These are phyloP conservation scores for Sorex fumeus DNA, from an alignment of 2,113 vertebrate genomes.

Conservation along the genomic window DNA sequence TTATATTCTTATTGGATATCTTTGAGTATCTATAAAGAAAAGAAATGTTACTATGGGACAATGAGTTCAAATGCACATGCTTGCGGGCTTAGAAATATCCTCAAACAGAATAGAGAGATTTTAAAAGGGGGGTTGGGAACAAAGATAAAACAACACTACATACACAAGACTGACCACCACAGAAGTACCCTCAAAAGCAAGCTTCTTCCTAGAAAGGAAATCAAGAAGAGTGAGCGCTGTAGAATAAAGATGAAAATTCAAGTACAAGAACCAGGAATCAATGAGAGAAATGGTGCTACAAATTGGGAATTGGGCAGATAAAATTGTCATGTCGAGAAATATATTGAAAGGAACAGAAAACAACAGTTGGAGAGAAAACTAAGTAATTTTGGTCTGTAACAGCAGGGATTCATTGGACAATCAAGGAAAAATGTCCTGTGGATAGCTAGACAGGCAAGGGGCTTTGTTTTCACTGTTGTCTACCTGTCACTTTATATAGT, in stretches of 20 bases:
- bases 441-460: not conserved
- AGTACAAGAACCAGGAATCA: not conserved
- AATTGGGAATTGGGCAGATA: slow-evolving; percentile 16
- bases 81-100: not conserved
- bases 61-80: not conserved
- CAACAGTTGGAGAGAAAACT: slow-evolving; percentile 59
- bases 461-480: slow-evolving; percentile 63
- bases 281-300: slow-evolving; percentile 45
- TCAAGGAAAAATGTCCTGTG: slow-evolving; percentile 50
- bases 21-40: not conserved
- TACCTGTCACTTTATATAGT: slow-evolving; percentile 70
- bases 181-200: slow-evolving; percentile 10
- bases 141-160: not conserved
- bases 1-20: not conserved
- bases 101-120: not conserved
- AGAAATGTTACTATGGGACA: not conserved
- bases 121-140: not conserved
- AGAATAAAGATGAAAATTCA: slow-evolving; percentile 42
- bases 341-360: slow-evolving; percentile 36
- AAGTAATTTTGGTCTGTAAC: slow-evolving; percentile 21
- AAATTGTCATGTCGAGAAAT: slow-evolving; percentile 55
- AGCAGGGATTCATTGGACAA: slow-evolving; percentile 41
- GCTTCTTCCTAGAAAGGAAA: not conserved
- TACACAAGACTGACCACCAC: not conserved
- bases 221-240: not conserved